Evolutionary conservation across 2,113 vertebrate species (phyloP), one percentile per base, ranked within the genome.

Genomic region (Archocentrus centrarchus): DNA sequence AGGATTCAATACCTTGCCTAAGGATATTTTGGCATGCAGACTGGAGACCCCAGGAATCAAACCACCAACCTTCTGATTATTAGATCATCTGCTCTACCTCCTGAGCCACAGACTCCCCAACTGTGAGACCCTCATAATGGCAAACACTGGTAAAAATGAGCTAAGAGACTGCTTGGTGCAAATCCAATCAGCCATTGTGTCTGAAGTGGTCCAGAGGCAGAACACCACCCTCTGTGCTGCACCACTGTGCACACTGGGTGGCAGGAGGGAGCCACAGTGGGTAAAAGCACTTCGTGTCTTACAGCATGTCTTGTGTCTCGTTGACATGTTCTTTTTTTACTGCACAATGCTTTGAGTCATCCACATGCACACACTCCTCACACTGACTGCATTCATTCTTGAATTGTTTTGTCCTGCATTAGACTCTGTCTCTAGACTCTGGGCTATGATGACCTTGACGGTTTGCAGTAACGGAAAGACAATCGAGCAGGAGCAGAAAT

Each of bases 191-290:
- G 64, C 27, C 22, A 44, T 20, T 3, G 18, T 30, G 24, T 53
- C 41, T 30, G 66, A 70, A 18, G 10, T 7, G 66, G 66, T 30
- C 44, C 50, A 30, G 18, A 70, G 0, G 27, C 55, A 32, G 15
- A 53, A 41, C 58, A 1, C 3, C 10, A 63, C 30, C 11, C 24
- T n/a, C 7, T 57, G 66, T 77, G 44, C 4, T 79, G 50, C 61
- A 53, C n/a, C 61, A 6, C 1, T 59, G 7, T 80, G 27, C 47
- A 24, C 95, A 91, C 89, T 79, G 90, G 93, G 82, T 86, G 93
- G 92, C 92, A 90, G 82, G 2, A 17, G 13, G 30, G 37, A 63
- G 59, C 63, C 60, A 55, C 37, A 6, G 1, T n/a, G 27, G 77
- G 2, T 2, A 3, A 75, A 84, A 7, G 1, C 17, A 0, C 24